A percentile compares a stretch with the other conserved stretches of the same genome.
Conservation (phyloP, 1,140 invertebrate genomes). For the Aphelinus atriplicis region DNA sequence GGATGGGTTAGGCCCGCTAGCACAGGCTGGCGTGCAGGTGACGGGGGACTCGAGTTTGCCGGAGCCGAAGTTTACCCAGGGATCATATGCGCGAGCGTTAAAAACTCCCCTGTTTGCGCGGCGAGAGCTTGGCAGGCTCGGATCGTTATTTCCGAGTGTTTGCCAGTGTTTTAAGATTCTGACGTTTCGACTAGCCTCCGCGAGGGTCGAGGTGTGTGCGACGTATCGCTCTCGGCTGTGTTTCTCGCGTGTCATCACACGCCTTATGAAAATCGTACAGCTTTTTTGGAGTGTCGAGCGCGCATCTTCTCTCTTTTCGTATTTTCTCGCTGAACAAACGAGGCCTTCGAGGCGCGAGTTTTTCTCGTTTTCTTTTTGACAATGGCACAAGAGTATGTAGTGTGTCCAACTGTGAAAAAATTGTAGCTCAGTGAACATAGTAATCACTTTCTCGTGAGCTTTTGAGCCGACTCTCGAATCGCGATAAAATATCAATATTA, state of each 20-base stretch:
- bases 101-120: conserved; percentile 59
- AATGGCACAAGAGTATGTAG: too few relatives aligned
- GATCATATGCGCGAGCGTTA: conserved; percentile 57
- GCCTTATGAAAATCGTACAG: conserved; percentile 24
- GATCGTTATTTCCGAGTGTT: conserved; percentile 61
- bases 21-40: background rate
- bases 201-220: conserved; percentile 1
- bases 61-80: conserved; percentile 52
- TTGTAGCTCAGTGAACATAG: too few relatives aligned
- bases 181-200: conserved; percentile 56
- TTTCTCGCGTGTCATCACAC: conserved; percentile 47
- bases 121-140: conserved; percentile 36
- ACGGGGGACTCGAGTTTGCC: too few relatives aligned
- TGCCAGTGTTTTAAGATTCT: conserved; percentile 61
- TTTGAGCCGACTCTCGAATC: too few relatives aligned
- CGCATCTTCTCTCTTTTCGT: too few relatives aligned
- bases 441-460: too few relatives aligned
- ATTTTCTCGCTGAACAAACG: too few relatives aligned
- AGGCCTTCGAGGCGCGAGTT: too few relatives aligned
- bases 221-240: conserved; percentile 34
- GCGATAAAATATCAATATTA: too few relatives aligned
- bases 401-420: too few relatives aligned
- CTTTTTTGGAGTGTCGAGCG: too few relatives aligned
- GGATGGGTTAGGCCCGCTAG: conserved; percentile 19
- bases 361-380: too few relatives aligned